Conservation (phyloP, 2,797 vertebrate species). For the Hapalemur alaotrensis region DNA sequence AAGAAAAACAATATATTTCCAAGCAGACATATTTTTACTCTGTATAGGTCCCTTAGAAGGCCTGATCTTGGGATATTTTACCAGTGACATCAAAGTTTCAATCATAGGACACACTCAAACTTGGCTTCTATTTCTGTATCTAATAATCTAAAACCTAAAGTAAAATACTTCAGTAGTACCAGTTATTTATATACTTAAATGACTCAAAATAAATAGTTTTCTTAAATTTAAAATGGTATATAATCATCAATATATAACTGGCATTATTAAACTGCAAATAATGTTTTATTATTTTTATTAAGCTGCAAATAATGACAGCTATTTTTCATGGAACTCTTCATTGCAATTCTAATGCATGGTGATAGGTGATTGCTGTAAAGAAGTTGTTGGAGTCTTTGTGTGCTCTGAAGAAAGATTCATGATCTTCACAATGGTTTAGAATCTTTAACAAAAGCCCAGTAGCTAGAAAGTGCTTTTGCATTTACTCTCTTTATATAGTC, state of each 20-base stretch:
- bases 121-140: conserved; percentile 38
- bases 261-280: conserved; percentile 2
- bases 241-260: neutral
- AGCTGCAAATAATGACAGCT: neutral
- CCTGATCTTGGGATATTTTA: conserved; percentile 6
- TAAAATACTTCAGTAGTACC: conserved; percentile 26
- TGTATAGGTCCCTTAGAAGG: neutral
- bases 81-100: conserved; percentile 29
- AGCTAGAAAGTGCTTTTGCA: neutral
- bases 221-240: neutral
- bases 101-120: conserved; percentile 19
- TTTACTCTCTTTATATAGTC: neutral
- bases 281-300: neutral
- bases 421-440: neutral
- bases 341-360: neutral
- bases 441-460: conserved; percentile 6
- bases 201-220: neutral
- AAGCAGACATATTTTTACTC: conserved; percentile 38
- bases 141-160: conserved; percentile 14
- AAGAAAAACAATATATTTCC: neutral
- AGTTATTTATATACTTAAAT: neutral
- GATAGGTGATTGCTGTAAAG: neutral
- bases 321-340: neutral
- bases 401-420: neutral
- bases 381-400: neutral